phyloP scores from a whole-genome alignment of 2,113 vertebrate genomes.

The Elaphurus davidianus region DNA sequence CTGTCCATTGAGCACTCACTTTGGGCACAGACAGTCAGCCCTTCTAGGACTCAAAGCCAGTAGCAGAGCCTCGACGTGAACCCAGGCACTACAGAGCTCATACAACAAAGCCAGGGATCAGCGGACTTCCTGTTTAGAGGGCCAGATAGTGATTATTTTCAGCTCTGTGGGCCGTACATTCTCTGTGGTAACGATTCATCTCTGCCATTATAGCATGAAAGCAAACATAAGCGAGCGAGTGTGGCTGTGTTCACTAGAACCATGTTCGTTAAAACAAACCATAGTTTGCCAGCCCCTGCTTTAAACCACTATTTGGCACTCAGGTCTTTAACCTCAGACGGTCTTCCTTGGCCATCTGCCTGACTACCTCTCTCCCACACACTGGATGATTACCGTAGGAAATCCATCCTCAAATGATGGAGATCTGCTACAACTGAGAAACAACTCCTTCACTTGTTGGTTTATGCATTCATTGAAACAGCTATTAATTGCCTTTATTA shows the following conservation, averaged over 20 bases:
- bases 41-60: neutral
- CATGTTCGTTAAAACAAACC: neutral
- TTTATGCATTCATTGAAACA: neutral
- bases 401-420: neutral
- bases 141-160: neutral
- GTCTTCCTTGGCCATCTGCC: neutral
- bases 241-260: neutral
- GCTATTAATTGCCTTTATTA: neutral
- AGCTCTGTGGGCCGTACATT: neutral
- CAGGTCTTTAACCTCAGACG: neutral
- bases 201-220: neutral
- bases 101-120: neutral
- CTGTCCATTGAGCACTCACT: neutral
- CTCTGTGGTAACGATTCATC: neutral
- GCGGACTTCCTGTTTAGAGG: neutral
- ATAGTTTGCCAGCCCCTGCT: rapidly evolving
- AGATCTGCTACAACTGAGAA: neutral
- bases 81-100: too few species aligned
- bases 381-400: neutral
- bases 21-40: neutral
- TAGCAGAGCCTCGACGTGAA: rapidly evolving
- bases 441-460: rapidly evolving
- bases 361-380: neutral
- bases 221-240: neutral
- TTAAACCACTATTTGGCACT: rapidly evolving